These are phyloP conservation scores for Brachyalestes nurse DNA, from an alignment of 2,797 vertebrate genomes.

Conservation along the genomic window DNA sequence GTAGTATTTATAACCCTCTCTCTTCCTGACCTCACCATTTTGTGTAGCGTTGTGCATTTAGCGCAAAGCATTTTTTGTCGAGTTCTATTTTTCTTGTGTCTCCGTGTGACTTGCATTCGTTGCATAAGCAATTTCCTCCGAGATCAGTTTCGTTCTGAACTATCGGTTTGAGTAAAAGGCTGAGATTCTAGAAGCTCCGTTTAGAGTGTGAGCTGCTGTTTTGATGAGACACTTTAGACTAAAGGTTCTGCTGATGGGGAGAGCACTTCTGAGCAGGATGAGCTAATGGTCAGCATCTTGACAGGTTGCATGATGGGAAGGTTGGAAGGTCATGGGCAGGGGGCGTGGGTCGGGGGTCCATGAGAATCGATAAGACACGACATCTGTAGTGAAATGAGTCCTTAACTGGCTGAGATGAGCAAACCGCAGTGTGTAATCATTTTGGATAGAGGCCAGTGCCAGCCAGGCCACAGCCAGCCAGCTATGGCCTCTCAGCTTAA, in stretches of 20 bases:
- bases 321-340: constrained; percentile 6
- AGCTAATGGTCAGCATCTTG: constrained; percentile 7
- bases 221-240: background rate
- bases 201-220: background rate
- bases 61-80: too few relatives aligned
- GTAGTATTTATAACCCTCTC: too few relatives aligned
- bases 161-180: background rate
- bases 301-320: constrained; percentile 18
- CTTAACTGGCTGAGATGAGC: constrained; percentile 55
- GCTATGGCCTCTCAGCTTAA: constrained; percentile 54
- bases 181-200: background rate
- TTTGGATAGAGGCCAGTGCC: constrained; percentile 49
- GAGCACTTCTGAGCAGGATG: background rate
- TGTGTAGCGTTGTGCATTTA: too few relatives aligned
- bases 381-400: constrained; percentile 58
- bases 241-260: constrained; percentile 1
- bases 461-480: constrained; percentile 26
- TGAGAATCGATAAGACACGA: constrained; percentile 49
- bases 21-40: too few relatives aligned
- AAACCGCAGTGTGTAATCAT: constrained; percentile 55
- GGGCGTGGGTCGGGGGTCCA: background rate
- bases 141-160: too few relatives aligned
- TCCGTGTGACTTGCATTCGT: too few relatives aligned
- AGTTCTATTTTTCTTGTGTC: too few relatives aligned
- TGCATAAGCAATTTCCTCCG: too few relatives aligned